These are phyloP conservation scores for Aethes cnicana DNA, from an alignment of 2,888 invertebrate species.

Conservation along the genomic window DNA sequence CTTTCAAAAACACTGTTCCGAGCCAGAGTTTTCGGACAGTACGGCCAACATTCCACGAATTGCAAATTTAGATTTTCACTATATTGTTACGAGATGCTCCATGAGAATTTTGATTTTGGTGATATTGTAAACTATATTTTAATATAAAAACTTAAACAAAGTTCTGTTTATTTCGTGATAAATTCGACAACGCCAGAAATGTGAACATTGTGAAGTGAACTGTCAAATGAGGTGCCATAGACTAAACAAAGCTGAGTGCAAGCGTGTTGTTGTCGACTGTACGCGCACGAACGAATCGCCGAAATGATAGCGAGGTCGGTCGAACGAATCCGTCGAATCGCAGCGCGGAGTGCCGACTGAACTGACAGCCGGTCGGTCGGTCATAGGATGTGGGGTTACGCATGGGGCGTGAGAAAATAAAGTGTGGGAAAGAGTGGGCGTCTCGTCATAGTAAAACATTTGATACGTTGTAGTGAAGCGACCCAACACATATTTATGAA, in stretches of 20 bases:
- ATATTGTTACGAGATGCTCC: conserved; percentile 30
- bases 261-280: conserved; percentile 62
- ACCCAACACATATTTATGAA: conserved; percentile 74
- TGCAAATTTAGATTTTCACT: conserved; percentile 43
- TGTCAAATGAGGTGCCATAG: conserved; percentile 76
- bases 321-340: no score
- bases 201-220: conserved; percentile 60
- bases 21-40: conserved; percentile 86
- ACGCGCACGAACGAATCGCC: conserved; percentile 56
- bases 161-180: conserved; percentile 65
- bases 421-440: conserved; percentile 92
- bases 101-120: conserved; percentile 36
- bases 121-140: conserved; percentile 37
- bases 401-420: conserved; percentile 91
- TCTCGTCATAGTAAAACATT: conserved; percentile 83
- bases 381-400: conserved; percentile 89
- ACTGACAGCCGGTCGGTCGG: conserved; percentile 73
- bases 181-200: conserved; percentile 75
- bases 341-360: conserved; percentile 55
- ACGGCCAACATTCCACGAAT: conserved; percentile 65
- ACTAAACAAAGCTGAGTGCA: conserved; percentile 50
- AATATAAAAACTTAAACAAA: conserved; percentile 46
- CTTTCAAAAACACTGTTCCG: conserved; percentile 91
- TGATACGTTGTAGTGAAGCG: conserved; percentile 80
- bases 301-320: conserved; percentile 39